phyloP scores from a whole-genome alignment of 2,113 vertebrate genomes.

The Pseudonaja textilis region DNA sequence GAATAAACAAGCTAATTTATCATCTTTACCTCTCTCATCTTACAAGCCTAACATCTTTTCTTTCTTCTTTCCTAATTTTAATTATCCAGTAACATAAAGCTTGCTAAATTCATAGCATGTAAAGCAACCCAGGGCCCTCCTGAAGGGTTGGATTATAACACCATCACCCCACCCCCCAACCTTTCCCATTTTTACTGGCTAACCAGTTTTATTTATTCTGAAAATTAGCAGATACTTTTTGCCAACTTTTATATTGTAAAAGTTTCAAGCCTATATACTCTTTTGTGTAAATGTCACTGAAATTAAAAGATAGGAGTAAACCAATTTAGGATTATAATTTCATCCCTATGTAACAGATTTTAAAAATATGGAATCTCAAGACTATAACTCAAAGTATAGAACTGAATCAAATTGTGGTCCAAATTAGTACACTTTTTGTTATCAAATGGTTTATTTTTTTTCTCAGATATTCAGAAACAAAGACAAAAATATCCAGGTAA shows the following conservation, averaged over 20 bases:
- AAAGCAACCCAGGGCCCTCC: background rate
- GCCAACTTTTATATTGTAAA: background rate
- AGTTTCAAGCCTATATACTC: background rate
- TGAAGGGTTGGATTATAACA: background rate
- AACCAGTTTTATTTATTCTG: background rate
- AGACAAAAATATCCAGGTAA: background rate
- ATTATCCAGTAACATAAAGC: background rate
- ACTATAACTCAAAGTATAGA: background rate
- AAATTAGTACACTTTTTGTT: background rate
- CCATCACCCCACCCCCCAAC: background rate
- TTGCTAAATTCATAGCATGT: background rate
- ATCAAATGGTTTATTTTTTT: background rate
- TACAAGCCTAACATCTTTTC: background rate
- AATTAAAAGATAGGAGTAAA: background rate
- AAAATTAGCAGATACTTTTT: background rate
- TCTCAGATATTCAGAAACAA: background rate
- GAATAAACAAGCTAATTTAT: constrained; percentile 91
- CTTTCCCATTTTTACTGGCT: background rate
- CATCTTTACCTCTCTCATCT: constrained; percentile 62
- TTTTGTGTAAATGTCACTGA: background rate
- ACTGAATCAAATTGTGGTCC: background rate
- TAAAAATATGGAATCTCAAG: background rate
- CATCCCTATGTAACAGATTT: background rate
- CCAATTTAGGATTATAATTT: background rate
- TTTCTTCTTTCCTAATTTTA: background rate